Base-by-base conservation (phyloP, 2,113 vertebrate genomes). In the Larimichthys crocea region DNA sequence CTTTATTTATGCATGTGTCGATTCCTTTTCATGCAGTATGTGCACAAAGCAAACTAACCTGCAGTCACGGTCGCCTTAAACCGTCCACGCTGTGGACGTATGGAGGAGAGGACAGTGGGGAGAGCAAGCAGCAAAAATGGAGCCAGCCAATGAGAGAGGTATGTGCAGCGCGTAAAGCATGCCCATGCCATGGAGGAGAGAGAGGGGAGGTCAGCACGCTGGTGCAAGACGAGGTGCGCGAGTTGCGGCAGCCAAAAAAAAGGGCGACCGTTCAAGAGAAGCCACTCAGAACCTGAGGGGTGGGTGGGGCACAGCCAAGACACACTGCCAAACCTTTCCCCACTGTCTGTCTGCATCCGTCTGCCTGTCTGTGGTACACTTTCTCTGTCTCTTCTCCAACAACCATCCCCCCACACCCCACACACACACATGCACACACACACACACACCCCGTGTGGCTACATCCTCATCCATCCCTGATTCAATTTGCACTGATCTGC, bases 401-500 rank as follows among this genome's bases (percentile, higher is more conserved):
- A 76, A 35, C 35, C 79, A 50, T 71, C 71, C 73, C 68, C 6
- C 7, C 35, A 1, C 35, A 0, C 35, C 35, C 1, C 5, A 35
- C 5, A 35, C 35, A 35, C 35, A 35, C 35, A 8, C 35, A 35
- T 2, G 7, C 72, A 35, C 75, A 64, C 71, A 31, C 74, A 26
- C 24, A 26, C 26, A 26, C 26, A 26, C 26, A 26, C 31, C 31
- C 68, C 22, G 5, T 17, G 76, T 83, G 74, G 86, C 74, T 90
- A 83, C 84, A 66, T 82, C 85, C 79, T 92, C 86, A 85, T 92
- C 88, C 91, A 83, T 88, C 93, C 89, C 86, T 86, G 88, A 95
- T 92, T 94, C 87, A 91, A 94, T 94, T 94, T 92, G 85, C 82
- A 92, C 74, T 74, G 93, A 95, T 93, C 86, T 90, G 88, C 88